Conservation (phyloP, 2,113 vertebrate species). For the Tyto alba region DNA sequence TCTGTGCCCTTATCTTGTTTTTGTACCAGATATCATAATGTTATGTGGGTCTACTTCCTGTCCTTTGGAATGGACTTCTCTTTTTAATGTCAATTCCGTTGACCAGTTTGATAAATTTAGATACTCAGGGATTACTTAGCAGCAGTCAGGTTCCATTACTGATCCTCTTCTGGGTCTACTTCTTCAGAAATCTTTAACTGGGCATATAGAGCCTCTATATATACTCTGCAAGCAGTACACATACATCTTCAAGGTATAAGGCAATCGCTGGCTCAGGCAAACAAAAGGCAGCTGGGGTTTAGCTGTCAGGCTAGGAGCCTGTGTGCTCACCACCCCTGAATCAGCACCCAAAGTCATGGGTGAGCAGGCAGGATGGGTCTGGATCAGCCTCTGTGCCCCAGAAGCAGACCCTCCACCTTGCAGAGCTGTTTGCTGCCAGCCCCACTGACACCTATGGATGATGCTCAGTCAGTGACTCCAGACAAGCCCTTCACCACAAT, state of each 20-base stretch:
- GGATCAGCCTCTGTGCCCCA: accelerated
- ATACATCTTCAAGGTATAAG: neutral
- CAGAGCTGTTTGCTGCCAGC: neutral
- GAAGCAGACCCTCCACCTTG: neutral
- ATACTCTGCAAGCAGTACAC: neutral
- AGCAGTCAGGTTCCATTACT: neutral
- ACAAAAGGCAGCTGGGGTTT: neutral
- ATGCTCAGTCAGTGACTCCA: neutral
- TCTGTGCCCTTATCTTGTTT: neutral
- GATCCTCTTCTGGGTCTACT: neutral
- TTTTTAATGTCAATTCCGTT: neutral
- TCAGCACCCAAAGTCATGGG: neutral
- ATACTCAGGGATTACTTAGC: neutral
- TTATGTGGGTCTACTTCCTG: neutral
- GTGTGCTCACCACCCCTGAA: no score
- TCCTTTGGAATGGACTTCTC: neutral
- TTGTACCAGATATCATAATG: neutral
- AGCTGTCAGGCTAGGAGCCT: neutral
- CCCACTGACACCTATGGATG: neutral
- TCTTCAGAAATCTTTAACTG: neutral
- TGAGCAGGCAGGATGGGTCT: neutral
- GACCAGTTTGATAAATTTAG: neutral
- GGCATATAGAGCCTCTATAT: neutral
- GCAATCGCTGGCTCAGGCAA: neutral
- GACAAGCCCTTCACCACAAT: neutral